Base-by-base conservation (phyloP, 2,888 invertebrate species). In the Pomacea canaliculata region DNA sequence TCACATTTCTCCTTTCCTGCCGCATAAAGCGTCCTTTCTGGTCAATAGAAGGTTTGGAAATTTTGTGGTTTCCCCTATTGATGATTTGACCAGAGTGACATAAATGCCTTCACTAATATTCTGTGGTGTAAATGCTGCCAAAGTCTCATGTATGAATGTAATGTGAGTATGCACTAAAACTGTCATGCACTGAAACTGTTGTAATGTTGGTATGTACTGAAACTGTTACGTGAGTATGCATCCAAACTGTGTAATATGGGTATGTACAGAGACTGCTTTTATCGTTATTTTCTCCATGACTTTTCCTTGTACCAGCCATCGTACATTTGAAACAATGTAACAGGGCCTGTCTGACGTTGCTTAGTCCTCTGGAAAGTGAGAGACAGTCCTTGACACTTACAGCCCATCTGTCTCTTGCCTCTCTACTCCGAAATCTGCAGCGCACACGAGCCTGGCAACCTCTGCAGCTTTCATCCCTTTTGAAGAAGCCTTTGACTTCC, bases 371-470 rank as follows among this genome's bases (percentile, higher is more conserved):
- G 63, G 83, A 81, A 56, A 76, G 83, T 4, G 79, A 79, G 56
- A 78, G 81, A 46, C 76, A 80, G 9, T 83, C 85, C 10, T 78
- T 82, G 19, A 78, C 79, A 70, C 78, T 83, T 5, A 79, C 78
- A n/a, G 83, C 84, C n/a, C 83, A 80, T 70, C 76, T 78, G 67
- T 82, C 78, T 23, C 72, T 81, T 78, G 81, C 66, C 48, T 86
- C 76, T 13, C 79, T 78, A 46, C 80, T 83, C 56, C 79, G 79
- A 59, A 82, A 80, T 51, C 79, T 87, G 23, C 71, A 79, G 73
- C 78, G 81, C 37, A 69, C 82, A 37, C 78, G 80, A 16, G 84
- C 87, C 37, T 87, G 87, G 87, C 81, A 82, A 46, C 86, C 87
- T 12, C 80, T 88, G 5, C 85, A 86, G 71, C 63, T 89, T 46